Evolutionary conservation across 2,888 invertebrate species (phyloP), one percentile per base, ranked within the genome.

Genomic region (Rotaria socialis): DNA sequence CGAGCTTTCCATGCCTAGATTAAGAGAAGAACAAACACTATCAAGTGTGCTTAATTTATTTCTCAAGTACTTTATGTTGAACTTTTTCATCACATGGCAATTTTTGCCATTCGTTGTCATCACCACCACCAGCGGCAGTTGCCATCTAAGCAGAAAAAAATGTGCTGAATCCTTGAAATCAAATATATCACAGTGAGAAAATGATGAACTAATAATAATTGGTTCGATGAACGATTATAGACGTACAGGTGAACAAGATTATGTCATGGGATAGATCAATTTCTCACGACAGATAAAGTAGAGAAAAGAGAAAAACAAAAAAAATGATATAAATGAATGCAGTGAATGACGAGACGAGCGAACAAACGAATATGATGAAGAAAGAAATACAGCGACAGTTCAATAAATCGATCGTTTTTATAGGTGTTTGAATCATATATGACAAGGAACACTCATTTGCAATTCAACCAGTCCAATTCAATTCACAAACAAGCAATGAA

Each of bases 1-100:
- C 98, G 93, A 8, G 97, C 97, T 91, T 97, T 97, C 97, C 97
- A 98, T 86, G 95, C 92, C 94, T 94, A 89, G 56, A 89, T 14
- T 35, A 19, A 35, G 14, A 60, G 27, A 22, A 75, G 43, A 43
- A 75, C 7, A 43, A 75, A 75, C 74, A 75, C 2, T 8, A 35
- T 19, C 84, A 1, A 35, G 14, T 67, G 4, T 22, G 11, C 11
- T 41, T 47, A 10, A 19, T 41, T 47, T n/a, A 41, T 24, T 85
- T 19, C 7, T 16, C 16, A 11, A 55, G 35, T 89, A 94, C 93
- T 92, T 97, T 97, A 91, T 97, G 97, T 27, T 95, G 94, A 91
- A 95, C 95, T 90, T 95, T 94, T 87, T 97, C 97, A 88, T 97
- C 97, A 84, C 96, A 89, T 19, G 91, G 90, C 67, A 92, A 88